Conservation (phyloP, 2,113 vertebrate genomes). For the Sigmodon hispidus region DNA sequence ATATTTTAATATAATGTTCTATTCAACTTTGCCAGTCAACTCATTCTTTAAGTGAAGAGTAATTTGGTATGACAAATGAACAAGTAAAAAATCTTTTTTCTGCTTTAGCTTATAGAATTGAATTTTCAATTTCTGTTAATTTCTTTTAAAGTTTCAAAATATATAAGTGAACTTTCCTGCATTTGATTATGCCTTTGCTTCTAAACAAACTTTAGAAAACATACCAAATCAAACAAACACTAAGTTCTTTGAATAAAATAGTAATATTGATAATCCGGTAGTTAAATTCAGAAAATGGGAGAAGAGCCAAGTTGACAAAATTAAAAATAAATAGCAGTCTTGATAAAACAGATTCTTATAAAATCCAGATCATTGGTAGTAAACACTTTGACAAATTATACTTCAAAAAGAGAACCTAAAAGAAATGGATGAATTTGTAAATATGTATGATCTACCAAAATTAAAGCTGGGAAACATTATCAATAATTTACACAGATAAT, state of each 20-base stretch:
- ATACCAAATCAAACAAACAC: not conserved
- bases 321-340: not conserved
- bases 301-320: not conserved
- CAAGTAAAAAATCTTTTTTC: not conserved
- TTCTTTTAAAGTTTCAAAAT: not conserved
- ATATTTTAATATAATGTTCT: not conserved
- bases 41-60: not conserved
- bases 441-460: not conserved
- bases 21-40: not conserved
- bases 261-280: not conserved
- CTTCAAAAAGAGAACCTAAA: not conserved
- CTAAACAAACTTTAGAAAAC: not conserved
- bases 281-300: not conserved
- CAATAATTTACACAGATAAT: not conserved
- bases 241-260: not conserved
- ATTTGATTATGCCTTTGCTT: conserved; percentile 39
- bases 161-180: not conserved
- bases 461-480: not conserved
- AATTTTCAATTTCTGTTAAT: not conserved
- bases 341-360: not conserved
- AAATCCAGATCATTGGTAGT: not conserved
- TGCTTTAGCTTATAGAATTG: not conserved
- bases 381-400: not conserved
- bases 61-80: not conserved
- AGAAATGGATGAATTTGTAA: not conserved